These are phyloP conservation scores for Anguilla obscura DNA, from an alignment of 2,797 vertebrate genomes.

Conservation along the genomic window DNA sequence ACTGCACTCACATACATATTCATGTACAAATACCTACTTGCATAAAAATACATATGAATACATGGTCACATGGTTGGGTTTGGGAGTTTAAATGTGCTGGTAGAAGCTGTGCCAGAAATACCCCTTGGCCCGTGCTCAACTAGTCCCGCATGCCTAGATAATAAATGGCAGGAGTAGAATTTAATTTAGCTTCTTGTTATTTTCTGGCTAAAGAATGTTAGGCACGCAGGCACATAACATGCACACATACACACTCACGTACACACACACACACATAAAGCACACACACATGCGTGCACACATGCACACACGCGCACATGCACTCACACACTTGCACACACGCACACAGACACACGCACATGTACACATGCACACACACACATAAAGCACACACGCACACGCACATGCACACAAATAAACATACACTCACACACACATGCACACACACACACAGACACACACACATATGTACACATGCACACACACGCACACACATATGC, in stretches of 20 bases:
- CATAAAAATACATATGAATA: not conserved
- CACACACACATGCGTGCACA: not conserved
- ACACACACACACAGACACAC: not conserved
- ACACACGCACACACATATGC: constrained; percentile 2
- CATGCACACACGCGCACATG: not conserved
- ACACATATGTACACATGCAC: not conserved
- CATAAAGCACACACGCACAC: not conserved
- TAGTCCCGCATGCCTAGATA: not conserved
- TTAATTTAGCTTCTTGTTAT: not conserved
- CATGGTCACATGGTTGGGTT: not conserved
- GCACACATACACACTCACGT: not conserved
- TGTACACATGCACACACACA: not conserved
- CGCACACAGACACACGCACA: constrained; percentile 17
- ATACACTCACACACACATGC: not conserved
- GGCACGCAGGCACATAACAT: not conserved
- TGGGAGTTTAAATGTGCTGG: not conserved
- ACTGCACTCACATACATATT: not conserved
- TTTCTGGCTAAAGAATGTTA: not conserved
- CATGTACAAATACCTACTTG: not conserved
- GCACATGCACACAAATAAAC: not conserved
- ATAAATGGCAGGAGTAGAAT: not conserved
- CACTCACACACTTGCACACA: not conserved
- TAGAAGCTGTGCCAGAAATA: not conserved
- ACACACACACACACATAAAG: not conserved
- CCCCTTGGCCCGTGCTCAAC: not conserved